phyloP scores from a whole-genome alignment of 2,113 vertebrate species.

The Axis porcinus region DNA sequence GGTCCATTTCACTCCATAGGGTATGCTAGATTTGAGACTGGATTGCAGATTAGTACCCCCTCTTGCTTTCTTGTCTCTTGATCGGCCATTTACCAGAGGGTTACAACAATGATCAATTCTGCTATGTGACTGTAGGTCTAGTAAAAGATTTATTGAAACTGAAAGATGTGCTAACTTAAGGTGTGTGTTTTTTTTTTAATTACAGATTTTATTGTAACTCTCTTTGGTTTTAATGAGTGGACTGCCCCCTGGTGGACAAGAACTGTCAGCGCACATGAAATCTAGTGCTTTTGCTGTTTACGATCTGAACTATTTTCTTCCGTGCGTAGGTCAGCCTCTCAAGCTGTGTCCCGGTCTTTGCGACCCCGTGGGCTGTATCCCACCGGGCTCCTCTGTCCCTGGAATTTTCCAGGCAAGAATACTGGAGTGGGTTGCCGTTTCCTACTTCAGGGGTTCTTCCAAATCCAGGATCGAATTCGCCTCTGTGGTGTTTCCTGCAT shows the following conservation, averaged over 20 bases:
- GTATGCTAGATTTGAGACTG: not conserved
- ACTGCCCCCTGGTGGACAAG: slow-evolving; percentile 63
- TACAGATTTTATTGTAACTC: not conserved
- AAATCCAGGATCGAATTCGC: too few species aligned
- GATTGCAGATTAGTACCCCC: not conserved
- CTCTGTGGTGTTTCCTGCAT: too few species aligned
- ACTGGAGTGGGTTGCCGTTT: too few species aligned
- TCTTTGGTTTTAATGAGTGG: slow-evolving; percentile 50
- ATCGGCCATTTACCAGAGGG: not conserved
- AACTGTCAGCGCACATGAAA: not conserved
- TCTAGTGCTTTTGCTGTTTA: not conserved
- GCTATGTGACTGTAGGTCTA: not conserved
- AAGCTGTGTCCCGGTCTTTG: not conserved
- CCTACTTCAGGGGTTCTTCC: too few species aligned
- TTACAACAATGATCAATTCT: not conserved
- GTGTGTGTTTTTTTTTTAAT: not conserved
- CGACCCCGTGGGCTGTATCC: too few species aligned
- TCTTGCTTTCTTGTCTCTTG: not conserved
- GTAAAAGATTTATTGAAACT: not conserved
- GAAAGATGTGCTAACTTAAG: not conserved
- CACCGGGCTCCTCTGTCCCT: too few species aligned
- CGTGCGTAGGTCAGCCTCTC: not conserved
- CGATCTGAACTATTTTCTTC: not conserved
- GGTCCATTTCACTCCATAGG: not conserved
- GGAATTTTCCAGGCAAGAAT: too few species aligned